Evolutionary conservation across 2,113 vertebrate genomes (phyloP).

Genomic region (Natator depressus): DNA sequence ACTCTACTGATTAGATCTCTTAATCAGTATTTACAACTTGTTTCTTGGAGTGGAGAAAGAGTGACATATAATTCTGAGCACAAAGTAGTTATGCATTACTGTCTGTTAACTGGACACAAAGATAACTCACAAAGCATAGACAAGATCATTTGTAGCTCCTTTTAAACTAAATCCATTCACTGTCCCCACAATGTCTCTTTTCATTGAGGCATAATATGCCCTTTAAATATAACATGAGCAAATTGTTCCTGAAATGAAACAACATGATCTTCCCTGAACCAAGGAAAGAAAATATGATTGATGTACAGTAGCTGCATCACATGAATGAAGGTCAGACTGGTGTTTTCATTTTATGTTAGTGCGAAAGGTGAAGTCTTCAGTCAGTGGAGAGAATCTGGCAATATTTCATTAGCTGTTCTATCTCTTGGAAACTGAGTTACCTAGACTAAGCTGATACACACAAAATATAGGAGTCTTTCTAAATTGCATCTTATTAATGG

Average conservation of each 20-base stretch:
- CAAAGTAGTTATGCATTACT: slow-evolving; percentile 1
- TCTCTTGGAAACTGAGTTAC: neutral
- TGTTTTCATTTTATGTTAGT: slow-evolving; percentile 30
- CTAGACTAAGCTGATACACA: neutral
- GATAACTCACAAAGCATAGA: slow-evolving; percentile 17
- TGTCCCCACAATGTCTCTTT: neutral
- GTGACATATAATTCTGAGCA: neutral
- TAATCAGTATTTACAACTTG: neutral
- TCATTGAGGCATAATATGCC: slow-evolving; percentile 19
- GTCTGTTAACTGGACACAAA: neutral
- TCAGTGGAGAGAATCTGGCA: slow-evolving; percentile 15
- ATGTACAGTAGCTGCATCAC: slow-evolving; percentile 49
- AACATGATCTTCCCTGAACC: slow-evolving; percentile 43
- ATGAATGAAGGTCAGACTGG: slow-evolving; percentile 49
- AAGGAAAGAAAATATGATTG: slow-evolving; percentile 55
- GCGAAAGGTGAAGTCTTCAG: slow-evolving; percentile 29
- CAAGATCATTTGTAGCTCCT: neutral
- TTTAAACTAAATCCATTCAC: neutral
- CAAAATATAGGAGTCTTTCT: too few relatives aligned
- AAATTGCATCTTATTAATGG: slow-evolving; percentile 5
- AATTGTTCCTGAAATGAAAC: slow-evolving; percentile 69
- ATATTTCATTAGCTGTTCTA: neutral
- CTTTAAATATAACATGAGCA: slow-evolving; percentile 45
- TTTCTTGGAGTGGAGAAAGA: neutral
- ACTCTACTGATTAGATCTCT: neutral